These are phyloP conservation scores for Cinclus cinclus DNA, from an alignment of 2,113 vertebrate species.

Conservation along the genomic window DNA sequence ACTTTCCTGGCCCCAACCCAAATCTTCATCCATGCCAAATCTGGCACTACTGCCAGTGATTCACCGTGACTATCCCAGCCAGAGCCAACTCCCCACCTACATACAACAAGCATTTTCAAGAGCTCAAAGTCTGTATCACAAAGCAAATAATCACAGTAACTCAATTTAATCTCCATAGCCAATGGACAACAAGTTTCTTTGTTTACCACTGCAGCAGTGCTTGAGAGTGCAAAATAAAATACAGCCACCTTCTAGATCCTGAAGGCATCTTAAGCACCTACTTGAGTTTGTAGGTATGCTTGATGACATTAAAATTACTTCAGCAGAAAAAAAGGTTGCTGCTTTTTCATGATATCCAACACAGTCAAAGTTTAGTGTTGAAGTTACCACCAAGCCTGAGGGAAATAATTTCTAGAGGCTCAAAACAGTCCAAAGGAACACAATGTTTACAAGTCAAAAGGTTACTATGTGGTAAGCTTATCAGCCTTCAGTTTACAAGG, in stretches of 20 bases:
- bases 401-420: constrained; percentile 19
- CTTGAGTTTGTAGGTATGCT: neutral
- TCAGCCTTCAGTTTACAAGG: constrained; percentile 59
- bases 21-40: constrained; percentile 22
- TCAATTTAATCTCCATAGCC: neutral
- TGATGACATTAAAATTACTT: neutral
- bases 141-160: constrained; percentile 17
- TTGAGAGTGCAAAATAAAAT: neutral
- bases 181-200: neutral
- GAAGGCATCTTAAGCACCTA: neutral
- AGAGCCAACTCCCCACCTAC: constrained; percentile 48
- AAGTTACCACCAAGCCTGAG: neutral
- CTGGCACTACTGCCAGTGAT: constrained; percentile 43
- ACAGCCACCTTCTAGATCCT: neutral
- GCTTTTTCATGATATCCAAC: neutral
- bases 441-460: constrained; percentile 70
- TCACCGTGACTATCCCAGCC: constrained; percentile 35
- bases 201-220: neutral
- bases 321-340: neutral
- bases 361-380: neutral
- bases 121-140: constrained; percentile 28
- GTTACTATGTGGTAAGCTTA: constrained; percentile 68
- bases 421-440: constrained; percentile 59
- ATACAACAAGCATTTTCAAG: constrained; percentile 2
- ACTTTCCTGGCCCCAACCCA: constrained; percentile 28